Percentiles rank a stretch among this genome's conserved stretches.
phyloP scores from a whole-genome alignment of 2,888 invertebrate species.

The Drosophila borborema region DNA sequence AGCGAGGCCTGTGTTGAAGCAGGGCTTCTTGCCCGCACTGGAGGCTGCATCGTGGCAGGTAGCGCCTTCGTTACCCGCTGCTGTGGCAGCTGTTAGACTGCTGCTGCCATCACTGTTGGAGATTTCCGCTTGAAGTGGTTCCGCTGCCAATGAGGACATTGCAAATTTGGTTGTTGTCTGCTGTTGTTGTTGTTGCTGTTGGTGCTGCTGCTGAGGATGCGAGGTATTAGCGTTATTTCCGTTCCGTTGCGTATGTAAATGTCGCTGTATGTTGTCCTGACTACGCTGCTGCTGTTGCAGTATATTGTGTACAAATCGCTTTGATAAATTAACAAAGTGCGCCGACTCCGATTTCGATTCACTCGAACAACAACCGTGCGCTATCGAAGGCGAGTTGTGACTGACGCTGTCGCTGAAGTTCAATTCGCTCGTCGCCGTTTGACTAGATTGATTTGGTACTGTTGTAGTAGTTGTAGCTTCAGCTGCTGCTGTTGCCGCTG shows the following conservation, averaged over 20 bases:
- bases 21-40: slow-evolving; percentile 74
- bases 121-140: slow-evolving; percentile 69
- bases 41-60: slow-evolving; percentile 59
- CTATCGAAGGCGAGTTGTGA: slow-evolving; percentile 72
- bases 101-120: slow-evolving; percentile 36
- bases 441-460: slow-evolving; percentile 69
- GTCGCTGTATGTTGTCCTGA: slow-evolving; percentile 73
- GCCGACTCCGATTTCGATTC: slow-evolving; percentile 63
- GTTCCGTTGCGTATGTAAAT: slow-evolving; percentile 69
- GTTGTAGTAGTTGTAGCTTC: slow-evolving; percentile 43
- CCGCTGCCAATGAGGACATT: slow-evolving; percentile 82
- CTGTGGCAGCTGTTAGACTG: slow-evolving; percentile 34
- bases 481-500: slow-evolving; percentile 26
- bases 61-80: slow-evolving; percentile 38
- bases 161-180: slow-evolving; percentile 77
- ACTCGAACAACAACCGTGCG: slow-evolving; percentile 67
- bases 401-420: slow-evolving; percentile 67
- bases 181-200: slow-evolving; percentile 69
- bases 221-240: slow-evolving; percentile 45
- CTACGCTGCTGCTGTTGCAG: slow-evolving; percentile 63
- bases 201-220: slow-evolving; percentile 45
- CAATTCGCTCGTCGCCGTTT: slow-evolving; percentile 56
- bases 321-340: slow-evolving; percentile 48
- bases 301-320: slow-evolving; percentile 50
- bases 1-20: slow-evolving; percentile 81